These are phyloP conservation scores for Platycercus adscitus DNA, from an alignment of 2,113 vertebrate species.

Conservation along the genomic window DNA sequence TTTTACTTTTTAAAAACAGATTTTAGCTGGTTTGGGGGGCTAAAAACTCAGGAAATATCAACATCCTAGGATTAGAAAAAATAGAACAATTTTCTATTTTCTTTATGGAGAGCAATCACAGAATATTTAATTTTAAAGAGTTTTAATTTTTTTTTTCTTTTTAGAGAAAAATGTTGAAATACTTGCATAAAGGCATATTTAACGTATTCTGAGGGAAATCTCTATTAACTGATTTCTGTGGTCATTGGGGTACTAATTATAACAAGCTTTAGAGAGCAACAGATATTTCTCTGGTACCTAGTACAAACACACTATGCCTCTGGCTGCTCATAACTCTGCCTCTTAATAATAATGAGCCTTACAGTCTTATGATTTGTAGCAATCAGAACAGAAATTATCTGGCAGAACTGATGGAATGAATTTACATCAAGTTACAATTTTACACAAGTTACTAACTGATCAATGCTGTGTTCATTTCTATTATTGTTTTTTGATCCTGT, in stretches of 20 bases:
- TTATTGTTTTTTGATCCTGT: neutral
- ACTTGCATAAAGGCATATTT: neutral
- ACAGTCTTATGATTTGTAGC: neutral
- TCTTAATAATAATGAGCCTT: conserved; percentile 36
- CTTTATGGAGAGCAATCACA: neutral
- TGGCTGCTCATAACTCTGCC: conserved; percentile 17
- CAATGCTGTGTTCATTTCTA: neutral
- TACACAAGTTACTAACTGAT: conserved; percentile 34
- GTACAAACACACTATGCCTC: conserved; percentile 17
- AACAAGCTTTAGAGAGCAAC: conserved; percentile 10
- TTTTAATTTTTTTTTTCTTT: neutral
- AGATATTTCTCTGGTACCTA: neutral
- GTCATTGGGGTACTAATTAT: conserved; percentile 16
- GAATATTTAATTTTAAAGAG: neutral
- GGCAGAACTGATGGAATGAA: conserved; percentile 21
- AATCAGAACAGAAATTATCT: conserved; percentile 39
- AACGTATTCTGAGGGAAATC: neutral
- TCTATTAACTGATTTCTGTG: neutral
- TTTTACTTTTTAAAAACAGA: neutral
- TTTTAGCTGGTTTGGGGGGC: neutral
- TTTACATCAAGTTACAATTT: conserved; percentile 12
- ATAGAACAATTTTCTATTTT: neutral
- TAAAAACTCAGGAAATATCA: neutral
- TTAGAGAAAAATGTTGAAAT: neutral
- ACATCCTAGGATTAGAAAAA: neutral